Conservation (phyloP, 2,797 vertebrate species). For the Anguilla anguilla region DNA sequence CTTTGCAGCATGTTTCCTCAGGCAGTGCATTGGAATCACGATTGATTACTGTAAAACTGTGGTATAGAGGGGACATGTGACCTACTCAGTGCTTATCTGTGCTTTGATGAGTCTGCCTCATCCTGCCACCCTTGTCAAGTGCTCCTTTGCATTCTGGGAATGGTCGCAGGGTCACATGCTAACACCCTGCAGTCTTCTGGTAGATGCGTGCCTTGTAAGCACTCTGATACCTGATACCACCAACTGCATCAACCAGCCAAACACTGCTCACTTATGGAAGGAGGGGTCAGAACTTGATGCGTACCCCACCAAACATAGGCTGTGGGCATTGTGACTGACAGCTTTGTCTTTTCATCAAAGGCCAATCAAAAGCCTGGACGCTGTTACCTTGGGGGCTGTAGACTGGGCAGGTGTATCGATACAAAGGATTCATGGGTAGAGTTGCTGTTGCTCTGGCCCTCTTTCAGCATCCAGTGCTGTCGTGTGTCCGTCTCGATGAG, state of each 20-base stretch:
- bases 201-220: neutral
- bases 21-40: neutral
- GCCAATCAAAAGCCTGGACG: slow-evolving; percentile 41
- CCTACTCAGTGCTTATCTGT: neutral
- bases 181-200: neutral
- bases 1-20: neutral
- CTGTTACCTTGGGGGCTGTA: neutral
- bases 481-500: neutral
- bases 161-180: neutral
- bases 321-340: neutral
- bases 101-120: neutral
- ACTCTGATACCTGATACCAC: neutral
- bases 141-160: neutral
- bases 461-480: neutral
- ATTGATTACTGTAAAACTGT: neutral
- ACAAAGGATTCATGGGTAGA: neutral
- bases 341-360: slow-evolving; percentile 25
- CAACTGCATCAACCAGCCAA: neutral
- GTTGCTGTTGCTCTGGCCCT: neutral
- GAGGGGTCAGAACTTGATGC: neutral
- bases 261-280: neutral
- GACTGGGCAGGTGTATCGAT: neutral
- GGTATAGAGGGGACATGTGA: neutral
- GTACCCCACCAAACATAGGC: slow-evolving; percentile 22
- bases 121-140: slow-evolving; percentile 13